phyloP scores from a whole-genome alignment of 2,888 invertebrate species.

The Lithophane leautieri region DNA sequence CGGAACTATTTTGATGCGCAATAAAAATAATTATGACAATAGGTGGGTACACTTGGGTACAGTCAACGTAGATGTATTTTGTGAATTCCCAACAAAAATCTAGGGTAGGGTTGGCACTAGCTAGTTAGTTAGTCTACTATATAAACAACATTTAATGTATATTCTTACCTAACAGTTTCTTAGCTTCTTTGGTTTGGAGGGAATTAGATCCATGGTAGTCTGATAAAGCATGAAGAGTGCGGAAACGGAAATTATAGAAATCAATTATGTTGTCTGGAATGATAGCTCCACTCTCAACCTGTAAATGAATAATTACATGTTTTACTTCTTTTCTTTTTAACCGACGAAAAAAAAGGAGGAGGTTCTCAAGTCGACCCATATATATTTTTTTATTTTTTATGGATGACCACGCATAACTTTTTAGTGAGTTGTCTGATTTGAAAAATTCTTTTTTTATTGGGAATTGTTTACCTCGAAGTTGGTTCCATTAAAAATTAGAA shows the following conservation, averaged over 20 bases:
- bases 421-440: no score
- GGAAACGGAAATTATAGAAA: slow-evolving; percentile 92
- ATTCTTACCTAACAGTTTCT: slow-evolving; percentile 89
- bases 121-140: not conserved
- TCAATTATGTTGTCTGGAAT: slow-evolving; percentile 91
- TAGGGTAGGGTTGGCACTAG: not conserved
- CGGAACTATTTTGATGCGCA: not conserved
- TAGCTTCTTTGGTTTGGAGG: slow-evolving; percentile 91
- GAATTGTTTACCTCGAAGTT: no score
- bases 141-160: not conserved
- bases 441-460: no score
- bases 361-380: no score
- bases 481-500: no score
- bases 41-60: no score
- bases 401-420: no score
- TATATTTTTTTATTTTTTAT: no score
- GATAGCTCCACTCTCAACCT: slow-evolving; percentile 86
- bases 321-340: not conserved
- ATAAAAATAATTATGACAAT: not conserved
- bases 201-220: slow-evolving; percentile 93
- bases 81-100: not conserved
- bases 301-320: slow-evolving; percentile 43
- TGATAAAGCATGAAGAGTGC: slow-evolving; percentile 91
- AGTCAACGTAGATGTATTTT: not conserved
- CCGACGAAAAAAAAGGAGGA: no score